phyloP scores from a whole-genome alignment of 2,888 invertebrate genomes.

The Caenorhabditis sulstoni region DNA sequence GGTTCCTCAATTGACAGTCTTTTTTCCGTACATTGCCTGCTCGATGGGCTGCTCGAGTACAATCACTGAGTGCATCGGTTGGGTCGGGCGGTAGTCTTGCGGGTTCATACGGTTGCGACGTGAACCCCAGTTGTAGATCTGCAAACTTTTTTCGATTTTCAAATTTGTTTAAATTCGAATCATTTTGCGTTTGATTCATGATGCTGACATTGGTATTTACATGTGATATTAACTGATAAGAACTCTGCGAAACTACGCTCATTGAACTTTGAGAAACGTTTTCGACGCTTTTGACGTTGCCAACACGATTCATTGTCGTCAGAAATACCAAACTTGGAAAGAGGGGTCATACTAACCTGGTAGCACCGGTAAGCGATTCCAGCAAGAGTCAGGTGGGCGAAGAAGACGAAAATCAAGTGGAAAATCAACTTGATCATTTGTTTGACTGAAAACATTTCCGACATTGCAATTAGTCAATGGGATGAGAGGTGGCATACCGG shows the following conservation, averaged over 20 bases:
- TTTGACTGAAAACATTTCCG: constrained; percentile 13
- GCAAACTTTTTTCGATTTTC: too few species aligned
- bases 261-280: too few species aligned
- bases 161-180: too few species aligned
- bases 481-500: too few species aligned
- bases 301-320: background rate
- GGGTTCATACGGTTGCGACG: constrained; percentile 45
- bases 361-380: constrained; percentile 62
- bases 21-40: constrained; percentile 74
- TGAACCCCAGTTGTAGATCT: constrained; percentile 48
- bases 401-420: constrained; percentile 63
- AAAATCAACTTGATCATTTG: constrained; percentile 54
- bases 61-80: constrained; percentile 68
- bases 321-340: background rate
- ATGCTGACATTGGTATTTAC: too few species aligned
- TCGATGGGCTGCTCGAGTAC: constrained; percentile 73
- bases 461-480: constrained; percentile 19
- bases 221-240: constrained; percentile 4
- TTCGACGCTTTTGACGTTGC: too few species aligned
- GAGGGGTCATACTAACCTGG: constrained; percentile 39
- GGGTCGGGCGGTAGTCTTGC: constrained; percentile 57
- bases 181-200: too few species aligned
- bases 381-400: constrained; percentile 59
- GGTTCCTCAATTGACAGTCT: constrained; percentile 41
- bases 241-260: background rate